Evolutionary conservation across 2,797 vertebrate genomes (phyloP).

Genomic region (Pangasius krempfi): DNA sequence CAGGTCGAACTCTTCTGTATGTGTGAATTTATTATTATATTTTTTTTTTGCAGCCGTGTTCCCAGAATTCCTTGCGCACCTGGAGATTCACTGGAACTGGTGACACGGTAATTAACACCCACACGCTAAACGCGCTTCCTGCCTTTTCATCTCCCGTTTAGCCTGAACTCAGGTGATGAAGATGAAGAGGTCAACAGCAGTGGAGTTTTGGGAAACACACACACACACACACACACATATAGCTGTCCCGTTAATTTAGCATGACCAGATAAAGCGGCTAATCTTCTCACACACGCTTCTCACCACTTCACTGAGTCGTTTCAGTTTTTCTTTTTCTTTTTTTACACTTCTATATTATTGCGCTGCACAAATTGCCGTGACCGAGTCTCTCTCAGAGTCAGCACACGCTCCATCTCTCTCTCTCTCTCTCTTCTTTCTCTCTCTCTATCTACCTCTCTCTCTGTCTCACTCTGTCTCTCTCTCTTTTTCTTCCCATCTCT

Average conservation of each 20-base stretch:
- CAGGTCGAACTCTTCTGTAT: not conserved
- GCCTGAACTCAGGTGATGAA: not conserved
- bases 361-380: conserved; percentile 70
- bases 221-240: not conserved
- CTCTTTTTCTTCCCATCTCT: not conserved
- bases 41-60: not conserved
- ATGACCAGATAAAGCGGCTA: conserved; percentile 97
- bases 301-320: conserved; percentile 73
- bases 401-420: not conserved
- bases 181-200: not conserved
- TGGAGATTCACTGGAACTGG: not conserved
- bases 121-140: not conserved
- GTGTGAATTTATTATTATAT: not conserved
- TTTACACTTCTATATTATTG: conserved; percentile 78
- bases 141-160: not conserved
- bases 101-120: no score
- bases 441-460: not conserved
- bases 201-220: conserved; percentile 6
- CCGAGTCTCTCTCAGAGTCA: conserved; percentile 61
- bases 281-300: conserved; percentile 79
- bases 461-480: not conserved
- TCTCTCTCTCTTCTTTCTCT: not conserved
- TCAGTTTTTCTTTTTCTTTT: not conserved
- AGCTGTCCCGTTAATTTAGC: conserved; percentile 88
- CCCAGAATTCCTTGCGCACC: not conserved